Base-by-base conservation (phyloP, 37 sponge, comb jelly and placozoan species). In the Chondrilla cf. caribensis region DNA sequence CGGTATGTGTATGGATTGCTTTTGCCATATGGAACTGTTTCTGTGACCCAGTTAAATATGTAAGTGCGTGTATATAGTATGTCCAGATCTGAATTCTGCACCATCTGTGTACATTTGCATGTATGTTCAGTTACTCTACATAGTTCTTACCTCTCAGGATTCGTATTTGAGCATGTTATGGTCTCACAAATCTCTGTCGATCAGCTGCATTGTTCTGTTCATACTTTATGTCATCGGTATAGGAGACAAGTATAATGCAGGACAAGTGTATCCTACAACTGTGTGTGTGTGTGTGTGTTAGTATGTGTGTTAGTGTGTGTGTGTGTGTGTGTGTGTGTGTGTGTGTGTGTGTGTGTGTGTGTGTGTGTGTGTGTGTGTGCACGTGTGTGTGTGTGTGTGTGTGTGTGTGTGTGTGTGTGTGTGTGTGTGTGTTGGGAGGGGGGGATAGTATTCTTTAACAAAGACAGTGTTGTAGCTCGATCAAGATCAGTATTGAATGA, bases 401-500 rank as follows among this genome's bases (percentile, higher is more conserved):
- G 1, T 25, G 35, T 40, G 21, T 25, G 22, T 29, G 32, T 26
- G 68, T 67, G 4, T 29, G 1, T 8, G 2, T 29, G 17, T 67
- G 68, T 28, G 0, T 33, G 2, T 6, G 26, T 1, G 32, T 33
- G 35, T 67, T 26, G 68, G n/a, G 31, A 29, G 1, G 26, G 2
- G 2, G 51, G 11, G 11, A 47, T 47, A 11, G 51, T 47, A 47
- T 47, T 47, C 51, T 47, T 47, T 14, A 47, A 6, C 11, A 11
- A 11, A 47, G 11, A 0, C 82, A 94, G 94, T 43, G 39, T 94
- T 6, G 85, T 83, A 2, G 55, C 55, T 31, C 60, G 94, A 17
- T 88, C 91, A 39, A 68, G 89, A 55, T 64, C 43, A 41, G 87
- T 94, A 3, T 72, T 94, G 5, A 60, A 84, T 0, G 86, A 94